A percentile compares a stretch with the other conserved stretches of the same genome.
Evolutionary conservation across 2,113 vertebrate species (phyloP).

Genomic region (Muscicapa adusta): DNA sequence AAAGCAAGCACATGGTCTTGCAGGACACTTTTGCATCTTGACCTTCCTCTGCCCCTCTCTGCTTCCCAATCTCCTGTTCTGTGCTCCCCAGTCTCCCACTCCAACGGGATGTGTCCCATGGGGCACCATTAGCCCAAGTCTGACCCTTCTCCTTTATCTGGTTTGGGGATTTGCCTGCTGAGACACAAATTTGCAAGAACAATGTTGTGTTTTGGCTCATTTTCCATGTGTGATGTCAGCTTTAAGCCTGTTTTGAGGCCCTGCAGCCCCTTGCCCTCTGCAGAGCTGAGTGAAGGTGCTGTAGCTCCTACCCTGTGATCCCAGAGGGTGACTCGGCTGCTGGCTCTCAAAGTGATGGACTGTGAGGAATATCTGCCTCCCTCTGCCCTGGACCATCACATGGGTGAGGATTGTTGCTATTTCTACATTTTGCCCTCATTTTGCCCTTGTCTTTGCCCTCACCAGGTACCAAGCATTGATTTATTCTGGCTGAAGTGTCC

Average conservation of each 20-base stretch:
- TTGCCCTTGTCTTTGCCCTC: neutral
- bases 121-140: neutral
- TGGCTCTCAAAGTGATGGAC: neutral
- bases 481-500: neutral
- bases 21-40: neutral
- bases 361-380: neutral
- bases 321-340: rapidly evolving
- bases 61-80: rapidly evolving
- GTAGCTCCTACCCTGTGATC: neutral
- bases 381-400: neutral
- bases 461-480: neutral
- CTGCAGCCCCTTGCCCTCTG: neutral
- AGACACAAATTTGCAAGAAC: neutral
- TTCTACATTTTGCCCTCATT: neutral
- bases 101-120: rapidly evolving
- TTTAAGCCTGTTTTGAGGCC: neutral
- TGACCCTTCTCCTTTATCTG: neutral
- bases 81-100: neutral
- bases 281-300: neutral
- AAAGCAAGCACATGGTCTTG: neutral
- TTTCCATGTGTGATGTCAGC: neutral
- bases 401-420: neutral
- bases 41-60: neutral
- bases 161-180: neutral
- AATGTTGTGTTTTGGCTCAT: neutral